Evolutionary conservation across 1,140 invertebrate genomes (phyloP), one percentile per base, ranked within the genome.

Genomic region (Batillaria attramentaria): DNA sequence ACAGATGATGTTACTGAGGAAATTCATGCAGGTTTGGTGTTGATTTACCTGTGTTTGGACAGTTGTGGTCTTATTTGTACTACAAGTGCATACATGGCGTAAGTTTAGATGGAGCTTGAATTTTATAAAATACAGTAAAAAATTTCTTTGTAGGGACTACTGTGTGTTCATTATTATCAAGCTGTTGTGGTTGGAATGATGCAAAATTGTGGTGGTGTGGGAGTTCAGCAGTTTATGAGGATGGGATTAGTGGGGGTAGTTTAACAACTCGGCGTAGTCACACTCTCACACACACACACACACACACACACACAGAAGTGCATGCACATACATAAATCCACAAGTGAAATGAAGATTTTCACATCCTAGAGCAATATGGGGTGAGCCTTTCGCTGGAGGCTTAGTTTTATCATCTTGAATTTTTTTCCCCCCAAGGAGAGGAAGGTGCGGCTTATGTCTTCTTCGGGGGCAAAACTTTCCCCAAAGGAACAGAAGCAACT

Each of bases 1-100:
- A 86, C 86, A 13, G 68, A 78, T 31, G 84, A 86, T 43, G 50
- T 80, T 3, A 80, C 84, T 33, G 84, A 87, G 46, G 81, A 82
- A 60, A 33, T 86, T 4, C 41, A 75, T 79, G 84, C 81, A 76
- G 77, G 84, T 85, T 69, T 66, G 66, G 39, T 35, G 33, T 1
- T 42, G 60, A 33, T n/a, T 31, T 33, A 68, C 33, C 66, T 18
- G 37, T 57, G 31, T 31, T 13, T 66, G 41, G 35, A 68, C 70
- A 2, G 18, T 62, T 66, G 31, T 54, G 41, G 33, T 54, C 2
- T 37, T 10, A 37, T 16, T 5, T 69, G 24, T 18, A 1, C 2
- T 18, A 69, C 10, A 37, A 69, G 2, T 39, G n/a, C 39, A n/a
- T 39, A 37, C 66, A 35, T 3, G 24, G 66, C 8, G 33, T 31